phyloP scores from a whole-genome alignment of 2,888 invertebrate genomes.

The Cerastis rubricosa region DNA sequence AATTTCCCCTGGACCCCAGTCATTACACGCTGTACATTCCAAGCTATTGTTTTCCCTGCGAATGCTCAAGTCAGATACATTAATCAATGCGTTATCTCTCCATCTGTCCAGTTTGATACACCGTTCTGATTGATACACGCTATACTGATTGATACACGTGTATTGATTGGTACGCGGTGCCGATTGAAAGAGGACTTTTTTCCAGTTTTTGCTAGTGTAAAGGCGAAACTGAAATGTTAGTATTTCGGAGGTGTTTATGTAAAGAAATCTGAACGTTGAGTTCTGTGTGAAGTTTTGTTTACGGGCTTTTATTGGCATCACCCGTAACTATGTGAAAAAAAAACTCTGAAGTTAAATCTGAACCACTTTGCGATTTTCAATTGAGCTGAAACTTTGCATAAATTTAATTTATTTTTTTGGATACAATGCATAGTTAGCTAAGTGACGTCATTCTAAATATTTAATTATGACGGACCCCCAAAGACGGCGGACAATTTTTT shows the following conservation, averaged over 20 bases:
- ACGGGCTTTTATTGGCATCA: too few relatives aligned
- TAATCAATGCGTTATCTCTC: constrained; percentile 44
- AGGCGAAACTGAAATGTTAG: constrained; percentile 12
- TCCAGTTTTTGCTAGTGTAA: constrained; percentile 3
- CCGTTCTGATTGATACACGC: constrained; percentile 34
- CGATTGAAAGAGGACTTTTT: constrained; percentile 33
- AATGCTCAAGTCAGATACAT: constrained; percentile 26
- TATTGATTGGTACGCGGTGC: constrained; percentile 35
- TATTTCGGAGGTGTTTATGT: not conserved
- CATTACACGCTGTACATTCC: not conserved
- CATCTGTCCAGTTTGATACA: constrained; percentile 34
- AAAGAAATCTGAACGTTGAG: not conserved
- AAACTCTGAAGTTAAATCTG: too few relatives aligned
- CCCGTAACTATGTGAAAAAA: too few relatives aligned
- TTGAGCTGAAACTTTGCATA: too few relatives aligned
- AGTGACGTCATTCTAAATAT: too few relatives aligned
- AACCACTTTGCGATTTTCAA: too few relatives aligned
- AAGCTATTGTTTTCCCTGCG: constrained; percentile 14
- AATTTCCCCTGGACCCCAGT: constrained; percentile 13
- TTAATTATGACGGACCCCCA: too few relatives aligned
- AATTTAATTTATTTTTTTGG: too few relatives aligned
- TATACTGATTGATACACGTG: constrained; percentile 29
- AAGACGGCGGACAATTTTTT: too few relatives aligned
- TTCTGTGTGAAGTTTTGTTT: not conserved
- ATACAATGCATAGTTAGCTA: too few relatives aligned